These are phyloP conservation scores for Paracanthobrama guichenoti DNA, from an alignment of 2,113 vertebrate species.

Conservation along the genomic window DNA sequence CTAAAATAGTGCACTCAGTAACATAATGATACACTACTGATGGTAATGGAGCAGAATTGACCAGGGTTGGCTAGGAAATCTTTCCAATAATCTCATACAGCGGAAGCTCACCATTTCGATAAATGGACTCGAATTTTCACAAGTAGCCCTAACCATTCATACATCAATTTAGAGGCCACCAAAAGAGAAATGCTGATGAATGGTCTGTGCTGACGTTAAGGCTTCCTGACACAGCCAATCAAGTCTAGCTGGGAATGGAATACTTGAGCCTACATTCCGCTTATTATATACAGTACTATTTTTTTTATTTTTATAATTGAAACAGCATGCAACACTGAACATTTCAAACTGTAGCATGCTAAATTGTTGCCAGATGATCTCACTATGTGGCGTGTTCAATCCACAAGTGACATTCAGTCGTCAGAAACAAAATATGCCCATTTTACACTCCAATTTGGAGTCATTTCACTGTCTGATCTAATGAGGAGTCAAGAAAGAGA, in stretches of 20 bases:
- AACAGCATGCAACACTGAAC: background rate
- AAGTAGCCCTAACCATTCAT: background rate
- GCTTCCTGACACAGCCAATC: background rate
- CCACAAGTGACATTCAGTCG: background rate
- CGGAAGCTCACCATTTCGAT: background rate
- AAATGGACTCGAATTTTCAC: conserved; percentile 11
- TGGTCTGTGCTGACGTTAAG: background rate
- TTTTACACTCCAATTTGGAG: background rate
- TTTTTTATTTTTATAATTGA: conserved; percentile 9
- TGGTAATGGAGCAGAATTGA: conserved; percentile 28
- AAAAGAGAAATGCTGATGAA: background rate
- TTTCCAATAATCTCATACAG: conserved; percentile 21
- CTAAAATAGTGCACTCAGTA: conserved; percentile 32
- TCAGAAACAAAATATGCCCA: background rate
- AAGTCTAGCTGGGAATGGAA: background rate
- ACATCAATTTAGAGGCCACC: background rate
- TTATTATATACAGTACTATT: background rate
- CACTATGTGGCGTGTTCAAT: background rate
- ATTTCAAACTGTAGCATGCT: background rate
- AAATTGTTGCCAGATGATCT: conserved; percentile 10
- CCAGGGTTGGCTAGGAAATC: background rate
- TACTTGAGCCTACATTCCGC: background rate
- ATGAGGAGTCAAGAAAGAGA: background rate
- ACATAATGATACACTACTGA: conserved; percentile 36
- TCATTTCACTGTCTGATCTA: background rate